Conservation (phyloP, 64 coral and sea anemone genomes). For the Hydrozoanthus tunicans region DNA sequence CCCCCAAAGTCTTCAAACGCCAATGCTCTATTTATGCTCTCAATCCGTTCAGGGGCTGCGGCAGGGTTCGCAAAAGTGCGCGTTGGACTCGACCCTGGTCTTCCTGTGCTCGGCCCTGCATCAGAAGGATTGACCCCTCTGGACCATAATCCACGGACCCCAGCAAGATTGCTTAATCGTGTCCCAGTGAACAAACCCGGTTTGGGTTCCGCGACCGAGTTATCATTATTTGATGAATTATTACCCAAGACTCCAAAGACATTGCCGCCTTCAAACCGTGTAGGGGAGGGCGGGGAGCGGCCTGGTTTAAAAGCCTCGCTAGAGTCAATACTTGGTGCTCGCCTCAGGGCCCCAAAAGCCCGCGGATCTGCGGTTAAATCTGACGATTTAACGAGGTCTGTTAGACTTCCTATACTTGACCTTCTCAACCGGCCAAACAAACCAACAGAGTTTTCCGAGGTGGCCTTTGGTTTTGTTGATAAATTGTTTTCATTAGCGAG, state of each 20-base stretch:
- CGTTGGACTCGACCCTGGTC: conserved; percentile 33
- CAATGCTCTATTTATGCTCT: conserved; percentile 83
- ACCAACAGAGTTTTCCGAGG: conserved; percentile 51
- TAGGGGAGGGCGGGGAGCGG: conserved; percentile 72
- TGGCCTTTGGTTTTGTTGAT: background rate
- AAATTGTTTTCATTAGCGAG: conserved; percentile 56
- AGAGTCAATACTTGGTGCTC: conserved; percentile 77
- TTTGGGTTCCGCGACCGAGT: conserved; percentile 7
- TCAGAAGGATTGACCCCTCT: conserved; percentile 21
- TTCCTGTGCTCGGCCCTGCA: conserved; percentile 4
- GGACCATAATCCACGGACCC: conserved; percentile 81
- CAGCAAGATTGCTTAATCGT: conserved; percentile 73
- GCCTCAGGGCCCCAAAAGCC: conserved; percentile 47
- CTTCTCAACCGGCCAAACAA: conserved; percentile 87
- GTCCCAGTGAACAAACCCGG: conserved; percentile 59
- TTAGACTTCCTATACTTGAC: conserved; percentile 84
- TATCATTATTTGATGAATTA: background rate
- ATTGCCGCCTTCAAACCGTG: conserved; percentile 59
- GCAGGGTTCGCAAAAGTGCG: conserved; percentile 26
- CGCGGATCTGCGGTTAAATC: conserved; percentile 53
- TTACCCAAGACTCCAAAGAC: conserved; percentile 37
- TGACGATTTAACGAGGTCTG: conserved; percentile 72
- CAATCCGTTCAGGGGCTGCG: conserved; percentile 72
- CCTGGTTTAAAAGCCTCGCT: conserved; percentile 55
- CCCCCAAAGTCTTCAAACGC: conserved; percentile 92